Base-by-base conservation (phyloP, 2,888 invertebrate genomes). In the Eupithecia subfuscata region DNA sequence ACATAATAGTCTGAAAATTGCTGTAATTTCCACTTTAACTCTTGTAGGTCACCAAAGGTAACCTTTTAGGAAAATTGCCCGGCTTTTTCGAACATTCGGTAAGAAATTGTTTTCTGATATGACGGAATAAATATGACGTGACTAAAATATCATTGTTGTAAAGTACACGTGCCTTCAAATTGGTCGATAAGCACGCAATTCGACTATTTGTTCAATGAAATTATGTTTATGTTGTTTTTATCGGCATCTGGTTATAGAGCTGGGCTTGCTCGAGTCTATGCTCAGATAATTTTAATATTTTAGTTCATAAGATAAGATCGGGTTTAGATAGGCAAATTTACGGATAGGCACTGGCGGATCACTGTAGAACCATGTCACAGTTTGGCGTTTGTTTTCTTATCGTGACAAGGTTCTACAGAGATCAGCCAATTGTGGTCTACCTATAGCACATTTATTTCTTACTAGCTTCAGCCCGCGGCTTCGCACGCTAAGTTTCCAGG, bases 121-220 rank as follows among this genome's bases (percentile, higher is more conserved):
- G 86, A 87, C 82, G 79, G 85, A 87, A 60, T 60, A 56, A n/a
- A 87, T 83, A 83, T 87, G 82, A 89, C 89, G 87, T 88, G 88
- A 88, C 84, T 82, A 84, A 86, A 89, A 87, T 88, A 87, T 82
- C 79, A 82, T 83, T 82, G 78, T 83, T 82, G 78, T 76, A 80
- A 84, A 81, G 82, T 84, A 84, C 84, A 87, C 84, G 86, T 84
- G 81, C 76, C 76, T 84, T 67, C 65, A 77, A 88, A 89, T 89
- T 78, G 67, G 48, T 71, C 79, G 90, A 90, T 90, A 89, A 85
- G 82, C 91, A 91, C 90, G 91, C 91, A 82, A 91, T 87, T 83
- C 74, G 71, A 82, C 87, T 88, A 90, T 91, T 90, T 89, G 78
- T 83, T 88, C 85, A 89, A 90, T 90, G 88, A 85, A 89, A 85